Percentiles rank a stretch among this genome's conserved stretches.
Evolutionary conservation across 1,140 invertebrate species (phyloP).

Genomic region (Cryptotermes secundus): DNA sequence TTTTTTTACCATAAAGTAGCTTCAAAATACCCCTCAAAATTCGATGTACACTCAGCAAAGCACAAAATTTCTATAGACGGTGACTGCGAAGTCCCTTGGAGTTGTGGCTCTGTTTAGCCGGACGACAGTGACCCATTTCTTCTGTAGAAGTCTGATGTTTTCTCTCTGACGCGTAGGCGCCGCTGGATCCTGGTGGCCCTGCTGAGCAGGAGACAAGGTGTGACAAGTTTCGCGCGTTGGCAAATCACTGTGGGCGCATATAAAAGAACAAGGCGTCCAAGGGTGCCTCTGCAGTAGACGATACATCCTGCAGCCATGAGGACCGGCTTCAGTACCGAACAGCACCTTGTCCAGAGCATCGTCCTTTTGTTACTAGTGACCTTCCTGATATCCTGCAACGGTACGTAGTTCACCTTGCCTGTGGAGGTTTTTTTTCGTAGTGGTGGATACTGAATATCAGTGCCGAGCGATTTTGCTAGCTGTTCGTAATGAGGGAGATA

Average conservation of each 20-base stretch:
- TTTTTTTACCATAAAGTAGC: no score
- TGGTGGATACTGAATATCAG: no score
- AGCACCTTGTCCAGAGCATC: neutral
- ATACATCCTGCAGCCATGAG: neutral
- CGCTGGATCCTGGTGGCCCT: no score
- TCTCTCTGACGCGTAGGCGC: neutral
- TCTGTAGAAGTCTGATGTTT: neutral
- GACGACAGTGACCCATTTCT: no score
- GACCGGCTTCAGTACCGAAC: neutral
- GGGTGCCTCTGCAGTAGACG: neutral
- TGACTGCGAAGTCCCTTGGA: no score
- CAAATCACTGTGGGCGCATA: neutral
- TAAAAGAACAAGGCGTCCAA: neutral
- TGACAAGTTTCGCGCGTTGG: neutral
- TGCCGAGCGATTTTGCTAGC: no score
- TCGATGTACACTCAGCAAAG: no score
- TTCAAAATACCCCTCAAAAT: no score
- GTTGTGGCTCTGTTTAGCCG: no score
- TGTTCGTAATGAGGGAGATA: no score
- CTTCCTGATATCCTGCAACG: neutral
- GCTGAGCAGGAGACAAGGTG: neutral
- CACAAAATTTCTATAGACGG: no score
- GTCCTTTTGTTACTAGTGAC: neutral
- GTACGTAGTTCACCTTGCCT: neutral
- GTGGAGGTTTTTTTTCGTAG: no score